Evolutionary conservation across 2,113 vertebrate species (phyloP), one percentile per base, ranked within the genome.

Genomic region (Triplophysa siluroides): DNA sequence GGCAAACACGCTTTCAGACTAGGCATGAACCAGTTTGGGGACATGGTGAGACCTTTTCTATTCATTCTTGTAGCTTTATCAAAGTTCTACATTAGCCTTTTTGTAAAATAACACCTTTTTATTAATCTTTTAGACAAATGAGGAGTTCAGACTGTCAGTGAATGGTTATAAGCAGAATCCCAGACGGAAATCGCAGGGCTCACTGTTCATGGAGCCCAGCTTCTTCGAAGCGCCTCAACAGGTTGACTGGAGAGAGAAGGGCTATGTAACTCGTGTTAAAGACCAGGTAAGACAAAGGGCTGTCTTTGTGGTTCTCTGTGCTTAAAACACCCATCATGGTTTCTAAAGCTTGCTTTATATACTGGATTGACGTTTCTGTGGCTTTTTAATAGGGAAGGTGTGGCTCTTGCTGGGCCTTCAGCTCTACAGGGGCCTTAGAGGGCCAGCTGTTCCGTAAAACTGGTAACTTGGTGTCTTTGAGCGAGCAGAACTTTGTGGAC

Each of bases 21-120:
- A 89, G 93, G 91, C 64, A 99, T 98, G 96, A 99, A 98, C 87
- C 94, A 96, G 73, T 99, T 96, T 23, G 96, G 96, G 0, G 97
- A 99, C 87, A 96, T 98, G 97, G 97, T 99, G 84, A 56, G 19
- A n/a, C 19, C 54, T 8, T 58, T 21, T 10, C 19, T 58, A 9
- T 18, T 58, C 16, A 21, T n/a, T 5, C 14, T 19, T 0, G 9
- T 66, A 38, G 10, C 11, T 13, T n/a, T 43, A 26, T 19, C 2
- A 52, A 72, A 13, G 18, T 0, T 72, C 9, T 12, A 0, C 10
- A 12, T 12, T 45, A 11, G 43, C 4, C 13, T 18, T 38, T 66
- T 7, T 18, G 7, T 38, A 8, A 38, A 38, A 33, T 8, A 33
- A 29, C 18, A 18, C 38, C 33, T n/a, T 61, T n/a, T 41, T 38